Conservation (phyloP, 2,888 invertebrate genomes). For the Scotopteryx bipunctaria region DNA sequence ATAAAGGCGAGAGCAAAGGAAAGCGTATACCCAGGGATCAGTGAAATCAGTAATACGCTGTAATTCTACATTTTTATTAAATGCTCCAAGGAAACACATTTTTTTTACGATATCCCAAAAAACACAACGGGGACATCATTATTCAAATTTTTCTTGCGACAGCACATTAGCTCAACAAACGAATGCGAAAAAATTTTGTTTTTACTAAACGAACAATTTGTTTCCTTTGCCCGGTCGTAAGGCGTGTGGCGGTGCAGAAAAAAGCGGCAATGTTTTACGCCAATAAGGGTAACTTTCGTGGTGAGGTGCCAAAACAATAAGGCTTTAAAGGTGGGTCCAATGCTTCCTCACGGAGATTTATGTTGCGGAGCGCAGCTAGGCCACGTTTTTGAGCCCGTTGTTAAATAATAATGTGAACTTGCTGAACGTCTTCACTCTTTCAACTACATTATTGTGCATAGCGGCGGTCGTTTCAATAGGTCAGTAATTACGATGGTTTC, state of each 20-base stretch:
- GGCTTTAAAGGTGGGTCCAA: constrained; percentile 38
- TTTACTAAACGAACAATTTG: constrained; percentile 27
- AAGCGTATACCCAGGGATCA: too few relatives aligned
- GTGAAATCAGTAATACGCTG: too few relatives aligned
- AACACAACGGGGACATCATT: constrained; percentile 17
- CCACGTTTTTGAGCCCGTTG: too few relatives aligned
- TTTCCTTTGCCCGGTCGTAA: constrained; percentile 30
- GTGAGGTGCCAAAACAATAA: constrained; percentile 55
- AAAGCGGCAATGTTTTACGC: constrained; percentile 52
- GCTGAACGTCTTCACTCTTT: too few relatives aligned
- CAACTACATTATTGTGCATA: too few relatives aligned
- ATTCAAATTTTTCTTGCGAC: constrained; percentile 32
- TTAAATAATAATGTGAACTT: too few relatives aligned
- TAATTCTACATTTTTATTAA: background rate
- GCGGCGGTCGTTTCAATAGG: too few relatives aligned
- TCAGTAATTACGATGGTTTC: too few relatives aligned
- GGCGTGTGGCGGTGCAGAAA: constrained; percentile 34
- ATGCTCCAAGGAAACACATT: background rate
- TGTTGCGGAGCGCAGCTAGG: constrained; percentile 4
- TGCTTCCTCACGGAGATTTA: constrained; percentile 25
- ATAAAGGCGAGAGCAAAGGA: too few relatives aligned
- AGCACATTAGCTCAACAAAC: constrained; percentile 27
- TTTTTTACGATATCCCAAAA: background rate
- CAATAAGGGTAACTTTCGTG: constrained; percentile 54
- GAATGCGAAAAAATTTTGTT: constrained; percentile 30